Evolutionary conservation across 2,113 vertebrate genomes (phyloP).

Genomic region (Lepus timidus): DNA sequence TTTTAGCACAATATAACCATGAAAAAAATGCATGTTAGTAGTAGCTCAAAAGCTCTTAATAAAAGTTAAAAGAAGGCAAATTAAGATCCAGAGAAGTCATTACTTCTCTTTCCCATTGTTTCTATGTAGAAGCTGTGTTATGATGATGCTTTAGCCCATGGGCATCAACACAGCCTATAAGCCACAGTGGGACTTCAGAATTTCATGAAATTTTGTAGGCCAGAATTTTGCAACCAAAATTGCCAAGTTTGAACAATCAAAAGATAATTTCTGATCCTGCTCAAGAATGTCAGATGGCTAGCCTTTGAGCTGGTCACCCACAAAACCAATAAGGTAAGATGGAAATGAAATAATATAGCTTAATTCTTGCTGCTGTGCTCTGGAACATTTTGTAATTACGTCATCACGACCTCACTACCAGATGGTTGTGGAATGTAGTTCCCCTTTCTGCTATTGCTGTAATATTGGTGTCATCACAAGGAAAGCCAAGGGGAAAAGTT

Average conservation of each 20-base stretch:
- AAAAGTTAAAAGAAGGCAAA: not conserved
- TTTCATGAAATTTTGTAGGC: not conserved
- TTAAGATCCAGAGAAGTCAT: slow-evolving; percentile 9
- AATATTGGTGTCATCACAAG: not conserved
- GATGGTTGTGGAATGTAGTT: not conserved
- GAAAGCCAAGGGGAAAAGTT: not conserved
- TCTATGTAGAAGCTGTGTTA: not conserved
- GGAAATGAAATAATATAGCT: not conserved
- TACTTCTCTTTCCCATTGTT: not conserved
- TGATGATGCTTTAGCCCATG: not conserved
- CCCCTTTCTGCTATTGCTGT: not conserved
- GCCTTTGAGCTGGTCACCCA: not conserved
- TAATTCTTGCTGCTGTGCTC: not conserved
- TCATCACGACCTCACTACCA: not conserved
- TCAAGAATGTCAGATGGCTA: not conserved
- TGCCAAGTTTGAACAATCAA: not conserved
- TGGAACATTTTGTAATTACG: not conserved
- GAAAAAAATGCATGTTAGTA: not conserved
- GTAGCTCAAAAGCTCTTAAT: not conserved
- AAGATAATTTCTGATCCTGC: not conserved
- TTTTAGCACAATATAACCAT: not conserved
- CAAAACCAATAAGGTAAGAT: not conserved
- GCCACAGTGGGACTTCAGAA: not conserved
- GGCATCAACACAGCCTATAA: too few relatives aligned
- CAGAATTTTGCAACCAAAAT: not conserved